Conservation (phyloP, 2,113 vertebrate species). For the Paramormyrops kingsleyae region DNA sequence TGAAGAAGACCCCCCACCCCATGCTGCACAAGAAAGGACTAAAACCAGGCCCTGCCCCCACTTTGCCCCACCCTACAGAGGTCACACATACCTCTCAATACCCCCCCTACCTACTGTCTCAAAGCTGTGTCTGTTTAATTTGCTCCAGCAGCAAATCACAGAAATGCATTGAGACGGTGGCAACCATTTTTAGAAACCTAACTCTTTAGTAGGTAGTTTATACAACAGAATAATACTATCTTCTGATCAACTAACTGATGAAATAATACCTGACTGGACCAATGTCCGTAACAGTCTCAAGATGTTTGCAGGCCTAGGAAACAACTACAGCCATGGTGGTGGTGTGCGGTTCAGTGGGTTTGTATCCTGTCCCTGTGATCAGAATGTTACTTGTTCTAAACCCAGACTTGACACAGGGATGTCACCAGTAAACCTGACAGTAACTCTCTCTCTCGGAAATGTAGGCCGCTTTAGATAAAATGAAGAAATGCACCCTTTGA, state of each 20-base stretch:
- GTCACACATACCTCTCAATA: not conserved
- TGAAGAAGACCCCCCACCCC: slow-evolving; percentile 34
- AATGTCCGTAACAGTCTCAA: not conserved
- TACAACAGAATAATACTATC: not conserved
- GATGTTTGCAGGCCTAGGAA: not conserved
- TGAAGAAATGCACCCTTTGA: no score
- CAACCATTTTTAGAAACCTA: not conserved
- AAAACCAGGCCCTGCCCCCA: slow-evolving; percentile 19
- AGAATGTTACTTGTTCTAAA: not conserved
- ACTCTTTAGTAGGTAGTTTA: not conserved
- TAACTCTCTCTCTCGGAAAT: not conserved
- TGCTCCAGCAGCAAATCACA: not conserved
- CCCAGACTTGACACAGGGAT: not conserved
- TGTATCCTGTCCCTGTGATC: not conserved
- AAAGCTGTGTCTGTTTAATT: not conserved
- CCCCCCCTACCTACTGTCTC: not conserved
- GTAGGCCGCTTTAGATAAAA: not conserved
- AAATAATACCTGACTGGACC: not conserved
- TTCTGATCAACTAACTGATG: not conserved
- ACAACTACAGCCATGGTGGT: not conserved
- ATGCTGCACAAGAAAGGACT: slow-evolving; percentile 37
- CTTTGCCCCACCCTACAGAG: not conserved
- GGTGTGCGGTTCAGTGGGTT: not conserved
- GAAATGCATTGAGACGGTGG: not conserved
- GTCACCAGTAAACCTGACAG: not conserved